phyloP scores from a whole-genome alignment of 1,140 invertebrate genomes.

The Anastrepha obliqua region DNA sequence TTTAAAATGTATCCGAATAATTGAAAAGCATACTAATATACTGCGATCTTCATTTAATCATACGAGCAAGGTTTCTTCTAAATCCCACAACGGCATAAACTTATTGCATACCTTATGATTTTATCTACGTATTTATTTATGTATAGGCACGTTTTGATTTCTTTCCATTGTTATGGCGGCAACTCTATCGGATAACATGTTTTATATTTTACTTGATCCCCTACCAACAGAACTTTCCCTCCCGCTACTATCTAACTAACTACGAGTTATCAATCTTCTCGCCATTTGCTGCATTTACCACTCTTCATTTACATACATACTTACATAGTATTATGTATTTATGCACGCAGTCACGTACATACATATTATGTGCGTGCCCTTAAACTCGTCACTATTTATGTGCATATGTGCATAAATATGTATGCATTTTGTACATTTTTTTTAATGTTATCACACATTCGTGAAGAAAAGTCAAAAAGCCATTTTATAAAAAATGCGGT shows the following conservation, averaged over 20 bases:
- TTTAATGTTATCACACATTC: constrained; percentile 9
- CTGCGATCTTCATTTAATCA: too few relatives aligned
- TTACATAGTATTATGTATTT: background rate
- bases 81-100: too few relatives aligned
- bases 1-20: too few relatives aligned
- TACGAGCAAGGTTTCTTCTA: too few relatives aligned
- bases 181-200: background rate
- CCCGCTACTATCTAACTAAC: constrained; percentile 12
- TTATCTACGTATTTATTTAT: too few relatives aligned
- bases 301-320: background rate
- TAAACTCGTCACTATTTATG: background rate
- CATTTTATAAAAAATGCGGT: background rate
- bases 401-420: background rate
- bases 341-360: background rate
- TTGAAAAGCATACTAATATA: too few relatives aligned
- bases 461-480: constrained; percentile 40
- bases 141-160: too few relatives aligned
- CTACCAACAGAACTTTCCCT: constrained; percentile 8
- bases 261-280: constrained; percentile 26
- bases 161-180: too few relatives aligned
- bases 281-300: constrained; percentile 41
- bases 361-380: background rate
- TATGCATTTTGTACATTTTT: background rate
- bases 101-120: too few relatives aligned
- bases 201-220: background rate